Base-by-base conservation (phyloP, 2,113 vertebrate genomes). In the Tretioscincus oriximinensis region DNA sequence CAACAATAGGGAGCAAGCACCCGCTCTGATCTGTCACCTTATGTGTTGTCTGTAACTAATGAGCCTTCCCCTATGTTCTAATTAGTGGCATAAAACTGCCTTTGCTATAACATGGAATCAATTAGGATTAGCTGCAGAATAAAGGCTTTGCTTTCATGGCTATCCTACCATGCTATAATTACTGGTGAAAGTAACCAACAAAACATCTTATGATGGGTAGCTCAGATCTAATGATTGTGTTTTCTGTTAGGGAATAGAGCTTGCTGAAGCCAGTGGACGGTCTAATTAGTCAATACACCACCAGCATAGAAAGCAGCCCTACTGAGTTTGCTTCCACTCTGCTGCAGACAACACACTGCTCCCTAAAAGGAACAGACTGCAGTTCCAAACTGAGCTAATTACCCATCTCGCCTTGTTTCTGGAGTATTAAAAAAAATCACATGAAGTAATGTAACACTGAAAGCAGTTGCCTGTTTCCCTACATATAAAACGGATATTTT, bases 61-160 rank as follows among this genome's bases (percentile, higher is more conserved):
- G 2, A 89, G 84, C 84, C 70, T 76, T 81, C 51, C 69, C 77
- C 78, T 73, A 1, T n/a, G 76, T 63, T 83, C 87, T 88, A 91
- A 93, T 93, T 85, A 91, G 83, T 1, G 0, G 73, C 24, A 6
- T 69, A n/a, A 85, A 92, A 82, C 71, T 86, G 79, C 90, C 81
- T 85, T 73, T 80, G 88, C 84, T 85, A 79, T 58, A 83, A 80
- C 73, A 35, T 63, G 80, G 83, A 88, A 90, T 91, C 91, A 91
- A 31, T 90, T 75, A 84, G 85, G 83, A 90, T 90, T 86, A 89
- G 83, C 75, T 29, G 67, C 77, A 87, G 78, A 85, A 92, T 87
- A 84, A 41, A 41, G 68, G 73, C 76, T 64, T 2, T 28, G 81
- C 85, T 73, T 89, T 89, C 85, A 85, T 84, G 84, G 75, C 84